These are phyloP conservation scores for Holacanthus passer DNA, from an alignment of 2,113 vertebrate genomes.

Conservation along the genomic window DNA sequence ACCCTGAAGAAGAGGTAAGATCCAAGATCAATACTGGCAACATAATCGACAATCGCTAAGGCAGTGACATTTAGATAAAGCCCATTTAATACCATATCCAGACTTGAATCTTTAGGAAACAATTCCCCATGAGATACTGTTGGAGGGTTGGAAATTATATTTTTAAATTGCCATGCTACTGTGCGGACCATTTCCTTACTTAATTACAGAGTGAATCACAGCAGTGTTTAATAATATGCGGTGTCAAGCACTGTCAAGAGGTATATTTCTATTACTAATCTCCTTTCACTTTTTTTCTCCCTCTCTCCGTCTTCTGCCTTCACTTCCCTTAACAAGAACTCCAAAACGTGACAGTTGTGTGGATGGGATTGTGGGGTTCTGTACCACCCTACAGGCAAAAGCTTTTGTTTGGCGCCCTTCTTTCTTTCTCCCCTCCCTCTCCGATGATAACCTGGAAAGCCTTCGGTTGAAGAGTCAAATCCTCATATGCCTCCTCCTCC, in stretches of 20 bases:
- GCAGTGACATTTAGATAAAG: constrained; percentile 77
- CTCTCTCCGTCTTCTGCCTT: constrained; percentile 14
- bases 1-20: constrained; percentile 45
- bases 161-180: constrained; percentile 44
- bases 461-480: constrained; percentile 36
- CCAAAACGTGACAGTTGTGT: constrained; percentile 26
- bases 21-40: constrained; percentile 62
- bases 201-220: constrained; percentile 70
- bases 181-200: constrained; percentile 54
- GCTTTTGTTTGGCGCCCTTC: constrained; percentile 11
- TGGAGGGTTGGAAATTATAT: constrained; percentile 60
- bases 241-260: constrained; percentile 73
- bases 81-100: constrained; percentile 60
- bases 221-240: constrained; percentile 54
- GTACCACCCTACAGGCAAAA: constrained; percentile 14
- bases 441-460: constrained; percentile 22
- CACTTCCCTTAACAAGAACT: constrained; percentile 26
- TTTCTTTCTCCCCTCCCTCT: neutral
- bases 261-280: constrained; percentile 61
- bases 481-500: constrained; percentile 12
- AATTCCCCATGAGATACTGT: constrained; percentile 49
- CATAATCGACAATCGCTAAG: constrained; percentile 55
- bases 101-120: constrained; percentile 59
- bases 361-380: constrained; percentile 15
- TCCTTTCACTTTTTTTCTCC: constrained; percentile 24